Evolutionary conservation across 2,888 invertebrate species (phyloP).

Genomic region (Eucera pruinosa): DNA sequence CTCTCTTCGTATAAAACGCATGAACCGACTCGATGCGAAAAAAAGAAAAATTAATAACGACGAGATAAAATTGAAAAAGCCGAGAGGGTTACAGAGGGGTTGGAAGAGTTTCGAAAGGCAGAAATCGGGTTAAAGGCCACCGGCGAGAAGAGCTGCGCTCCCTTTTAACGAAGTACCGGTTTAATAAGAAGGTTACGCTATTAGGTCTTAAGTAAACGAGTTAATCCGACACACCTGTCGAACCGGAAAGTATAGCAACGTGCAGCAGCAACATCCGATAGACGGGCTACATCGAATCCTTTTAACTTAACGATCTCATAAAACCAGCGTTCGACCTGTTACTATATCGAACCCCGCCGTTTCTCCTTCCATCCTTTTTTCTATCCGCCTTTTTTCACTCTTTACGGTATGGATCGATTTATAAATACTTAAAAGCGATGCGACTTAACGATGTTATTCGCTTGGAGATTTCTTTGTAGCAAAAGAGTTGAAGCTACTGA

Average conservation of each 20-base stretch:
- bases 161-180: slow-evolving; percentile 41
- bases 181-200: slow-evolving; percentile 60
- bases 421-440: too few species aligned
- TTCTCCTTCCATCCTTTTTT: neutral
- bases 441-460: too few species aligned
- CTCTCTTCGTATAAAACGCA: neutral
- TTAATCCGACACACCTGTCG: slow-evolving; percentile 57
- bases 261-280: slow-evolving; percentile 37
- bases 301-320: slow-evolving; percentile 70
- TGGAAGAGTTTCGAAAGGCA: neutral
- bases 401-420: too few species aligned
- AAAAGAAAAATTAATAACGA: neutral
- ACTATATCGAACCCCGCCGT: slow-evolving; percentile 40
- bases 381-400: too few species aligned
- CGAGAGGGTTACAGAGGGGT: neutral
- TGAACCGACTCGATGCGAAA: neutral
- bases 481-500: too few species aligned
- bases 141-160: neutral
- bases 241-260: slow-evolving; percentile 48
- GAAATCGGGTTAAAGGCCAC: slow-evolving; percentile 37
- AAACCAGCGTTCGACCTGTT: slow-evolving; percentile 61
- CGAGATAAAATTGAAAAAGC: neutral
- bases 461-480: too few species aligned
- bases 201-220: slow-evolving; percentile 60
- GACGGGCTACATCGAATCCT: slow-evolving; percentile 58